These are phyloP conservation scores for Bubo scandiacus DNA, from an alignment of 2,113 vertebrate species.

Conservation along the genomic window DNA sequence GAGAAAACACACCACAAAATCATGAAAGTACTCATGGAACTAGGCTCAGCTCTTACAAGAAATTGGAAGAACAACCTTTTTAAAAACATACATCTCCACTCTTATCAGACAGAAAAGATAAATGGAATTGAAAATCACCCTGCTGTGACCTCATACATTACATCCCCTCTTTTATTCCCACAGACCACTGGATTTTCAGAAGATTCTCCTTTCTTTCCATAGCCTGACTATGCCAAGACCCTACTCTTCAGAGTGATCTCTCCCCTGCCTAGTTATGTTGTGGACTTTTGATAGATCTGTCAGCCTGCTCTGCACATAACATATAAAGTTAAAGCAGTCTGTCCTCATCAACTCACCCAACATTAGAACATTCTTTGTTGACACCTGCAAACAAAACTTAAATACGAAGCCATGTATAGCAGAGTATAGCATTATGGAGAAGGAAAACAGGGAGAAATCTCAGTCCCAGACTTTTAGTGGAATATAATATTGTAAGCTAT, in stretches of 20 bases:
- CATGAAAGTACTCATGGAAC: neutral
- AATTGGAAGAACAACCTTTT: neutral
- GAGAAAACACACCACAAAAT: neutral
- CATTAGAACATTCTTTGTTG: neutral
- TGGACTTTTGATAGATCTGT: neutral
- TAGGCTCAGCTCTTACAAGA: neutral
- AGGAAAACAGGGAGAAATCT: neutral
- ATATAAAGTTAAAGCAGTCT: neutral
- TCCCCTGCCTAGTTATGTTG: accelerated
- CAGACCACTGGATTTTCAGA: neutral
- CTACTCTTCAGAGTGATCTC: neutral
- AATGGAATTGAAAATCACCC: neutral
- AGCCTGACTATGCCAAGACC: neutral
- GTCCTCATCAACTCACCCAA: neutral
- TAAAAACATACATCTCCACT: neutral
- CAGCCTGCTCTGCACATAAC: accelerated
- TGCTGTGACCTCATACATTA: neutral
- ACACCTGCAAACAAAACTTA: neutral
- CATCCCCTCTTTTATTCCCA: neutral
- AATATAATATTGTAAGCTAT: neutral
- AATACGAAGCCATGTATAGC: neutral
- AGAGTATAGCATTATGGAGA: neutral
- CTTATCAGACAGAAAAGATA: neutral
- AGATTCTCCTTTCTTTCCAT: neutral
- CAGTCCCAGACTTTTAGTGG: neutral